Evolutionary conservation across 2,888 invertebrate genomes (phyloP).

Genomic region (Hydroisotoma schaefferi): DNA sequence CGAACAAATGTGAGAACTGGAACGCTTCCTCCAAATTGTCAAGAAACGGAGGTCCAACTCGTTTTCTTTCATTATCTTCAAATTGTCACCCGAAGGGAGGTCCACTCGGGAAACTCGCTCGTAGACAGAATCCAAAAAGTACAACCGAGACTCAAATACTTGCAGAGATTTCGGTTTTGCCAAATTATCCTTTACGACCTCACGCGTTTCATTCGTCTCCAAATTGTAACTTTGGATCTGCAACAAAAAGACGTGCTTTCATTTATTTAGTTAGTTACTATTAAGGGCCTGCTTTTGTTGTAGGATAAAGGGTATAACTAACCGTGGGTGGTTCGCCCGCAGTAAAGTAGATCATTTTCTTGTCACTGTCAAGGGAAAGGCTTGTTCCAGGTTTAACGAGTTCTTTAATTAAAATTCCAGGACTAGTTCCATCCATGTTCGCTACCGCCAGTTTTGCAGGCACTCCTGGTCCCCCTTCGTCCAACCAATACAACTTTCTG

Average conservation of each 20-base stretch:
- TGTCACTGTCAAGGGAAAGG: slow-evolving; percentile 60
- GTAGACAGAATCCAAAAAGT: slow-evolving; percentile 81
- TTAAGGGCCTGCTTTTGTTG: no score
- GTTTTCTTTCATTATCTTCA: slow-evolving; percentile 72
- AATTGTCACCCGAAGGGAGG: slow-evolving; percentile 72
- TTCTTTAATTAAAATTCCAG: slow-evolving; percentile 67
- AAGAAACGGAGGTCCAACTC: slow-evolving; percentile 83
- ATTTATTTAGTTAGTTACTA: no score
- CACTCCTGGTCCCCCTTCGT: slow-evolving; percentile 84
- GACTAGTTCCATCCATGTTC: slow-evolving; percentile 86
- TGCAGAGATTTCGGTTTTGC: slow-evolving; percentile 75
- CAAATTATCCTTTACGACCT: slow-evolving; percentile 65
- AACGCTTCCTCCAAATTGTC: slow-evolving; percentile 81
- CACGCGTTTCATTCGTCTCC: slow-evolving; percentile 65
- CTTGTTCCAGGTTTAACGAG: slow-evolving; percentile 77
- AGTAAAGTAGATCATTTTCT: slow-evolving; percentile 83
- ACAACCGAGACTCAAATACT: slow-evolving; percentile 75
- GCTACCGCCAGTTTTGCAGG: slow-evolving; percentile 75
- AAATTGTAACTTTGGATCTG: slow-evolving; percentile 51
- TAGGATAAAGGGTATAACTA: slow-evolving; percentile 49
- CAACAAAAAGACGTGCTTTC: slow-evolving; percentile 1
- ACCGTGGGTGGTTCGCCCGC: slow-evolving; percentile 70
- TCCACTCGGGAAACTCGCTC: slow-evolving; percentile 85
- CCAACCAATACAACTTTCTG: slow-evolving; percentile 87
- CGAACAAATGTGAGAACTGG: slow-evolving; percentile 49